Base-by-base conservation (phyloP, 2,113 vertebrate species). In the Scartelaos histophorus region DNA sequence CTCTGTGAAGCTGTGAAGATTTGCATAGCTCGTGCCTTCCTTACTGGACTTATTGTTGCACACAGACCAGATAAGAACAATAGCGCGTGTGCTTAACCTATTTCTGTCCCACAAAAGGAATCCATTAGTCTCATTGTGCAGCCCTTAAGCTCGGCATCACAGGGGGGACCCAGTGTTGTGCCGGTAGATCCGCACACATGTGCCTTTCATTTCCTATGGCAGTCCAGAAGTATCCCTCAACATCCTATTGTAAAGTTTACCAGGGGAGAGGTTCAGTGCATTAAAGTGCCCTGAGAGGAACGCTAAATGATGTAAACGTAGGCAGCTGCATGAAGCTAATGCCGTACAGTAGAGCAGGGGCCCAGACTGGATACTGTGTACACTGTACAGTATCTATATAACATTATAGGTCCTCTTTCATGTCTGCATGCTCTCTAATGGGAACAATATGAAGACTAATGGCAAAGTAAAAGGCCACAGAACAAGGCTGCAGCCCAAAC, bases 371-470 rank as follows among this genome's bases (percentile, higher is more conserved):
- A 94, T 83, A 82, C 51, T 54, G 51, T 54, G 51, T 54, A n/a
- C 38, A 43, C 38, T 87, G 77, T 95, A 95, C 86, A 82, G 82
- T 95, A 94, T 94, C 94, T 94, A 95, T 95, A 94, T 95, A 95
- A 95, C 94, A 94, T 94, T 94, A 94, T 93, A 92, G 90, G 93
- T 91, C 94, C 92, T 92, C 95, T 96, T 95, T 95, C 94, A 96
- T 95, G 94, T 95, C 92, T 91, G 94, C 93, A 88, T 94, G 92
- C 93, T 92, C 94, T 93, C 93, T 97, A 96, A 96, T 97, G 93
- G 95, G 95, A 97, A 96, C 95, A 96, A 93, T 93, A 94, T 96
- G 95, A 95, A 82, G 94, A 90, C 93, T 96, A 95, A 96, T 94
- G 94, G 94, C 93, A 94, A 92, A 93, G 94, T 92, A 93, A 94